A percentile compares a stretch with the other conserved stretches of the same genome.
These are phyloP conservation scores for Molothrus aeneus DNA, from an alignment of 2,797 vertebrate genomes.

Conservation along the genomic window DNA sequence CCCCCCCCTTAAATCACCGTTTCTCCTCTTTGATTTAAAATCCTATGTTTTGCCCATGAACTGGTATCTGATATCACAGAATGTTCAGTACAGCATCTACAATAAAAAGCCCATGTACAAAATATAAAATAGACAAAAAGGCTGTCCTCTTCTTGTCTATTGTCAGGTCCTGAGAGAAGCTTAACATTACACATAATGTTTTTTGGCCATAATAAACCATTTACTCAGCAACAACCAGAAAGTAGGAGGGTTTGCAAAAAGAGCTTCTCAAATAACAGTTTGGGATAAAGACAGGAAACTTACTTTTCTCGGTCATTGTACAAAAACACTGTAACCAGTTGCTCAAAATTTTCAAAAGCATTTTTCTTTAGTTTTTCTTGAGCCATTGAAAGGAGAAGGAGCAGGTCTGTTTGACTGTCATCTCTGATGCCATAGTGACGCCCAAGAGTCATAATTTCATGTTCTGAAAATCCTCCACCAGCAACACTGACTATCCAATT, in stretches of 20 bases:
- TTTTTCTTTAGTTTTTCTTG: constrained; percentile 86
- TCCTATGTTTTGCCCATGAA: neutral
- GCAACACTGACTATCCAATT: constrained; percentile 74
- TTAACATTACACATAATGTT: neutral
- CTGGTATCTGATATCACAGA: neutral
- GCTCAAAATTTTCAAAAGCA: constrained; percentile 81
- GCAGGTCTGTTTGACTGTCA: constrained; percentile 63
- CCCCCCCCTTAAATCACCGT: neutral
- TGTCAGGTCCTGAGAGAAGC: neutral
- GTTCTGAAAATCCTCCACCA: constrained; percentile 78
- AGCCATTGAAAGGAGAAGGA: constrained; percentile 77
- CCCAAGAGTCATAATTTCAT: constrained; percentile 86
- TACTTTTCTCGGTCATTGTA: constrained; percentile 85
- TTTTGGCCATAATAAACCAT: neutral
- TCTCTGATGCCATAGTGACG: constrained; percentile 75
- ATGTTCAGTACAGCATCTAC: neutral
- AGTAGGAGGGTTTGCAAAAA: neutral
- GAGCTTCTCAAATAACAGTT: neutral
- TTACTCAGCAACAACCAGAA: neutral
- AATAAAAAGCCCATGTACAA: neutral
- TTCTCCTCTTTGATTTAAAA: neutral
- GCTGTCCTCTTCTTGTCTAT: neutral
- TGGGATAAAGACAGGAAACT: constrained; percentile 12
- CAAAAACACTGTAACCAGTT: constrained; percentile 74
- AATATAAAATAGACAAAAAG: neutral